phyloP scores from a whole-genome alignment of 2,888 invertebrate genomes.

The Nymphalis urticae region DNA sequence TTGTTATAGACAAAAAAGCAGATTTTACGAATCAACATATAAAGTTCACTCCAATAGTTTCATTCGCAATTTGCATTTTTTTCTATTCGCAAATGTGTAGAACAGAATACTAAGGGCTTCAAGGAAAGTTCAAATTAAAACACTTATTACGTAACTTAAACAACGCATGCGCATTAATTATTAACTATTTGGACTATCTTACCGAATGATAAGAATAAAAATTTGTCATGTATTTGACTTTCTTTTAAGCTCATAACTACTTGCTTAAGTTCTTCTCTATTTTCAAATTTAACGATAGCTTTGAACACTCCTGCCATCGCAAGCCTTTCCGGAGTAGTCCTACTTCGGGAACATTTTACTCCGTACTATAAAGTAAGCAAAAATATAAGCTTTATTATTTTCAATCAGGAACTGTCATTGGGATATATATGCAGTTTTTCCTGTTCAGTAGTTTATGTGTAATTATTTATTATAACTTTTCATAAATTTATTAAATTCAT shows the following conservation, averaged over 20 bases:
- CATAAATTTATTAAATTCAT: no score
- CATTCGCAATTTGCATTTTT: background rate
- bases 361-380: slow-evolving; percentile 4
- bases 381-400: background rate
- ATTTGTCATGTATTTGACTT: background rate
- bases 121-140: background rate
- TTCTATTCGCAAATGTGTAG: no score
- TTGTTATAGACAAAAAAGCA: no score
- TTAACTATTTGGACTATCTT: background rate
- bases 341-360: background rate
- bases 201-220: slow-evolving; percentile 2
- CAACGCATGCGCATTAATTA: background rate
- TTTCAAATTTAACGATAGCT: background rate
- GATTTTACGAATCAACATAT: no score
- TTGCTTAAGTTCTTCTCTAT: background rate
- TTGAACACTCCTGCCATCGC: background rate
- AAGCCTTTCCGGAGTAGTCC: background rate
- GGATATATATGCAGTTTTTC: no score
- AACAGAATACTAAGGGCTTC: no score
- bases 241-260: background rate
- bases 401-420: background rate
- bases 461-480: no score
- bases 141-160: background rate
- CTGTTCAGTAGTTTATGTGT: no score
- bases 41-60: no score